phyloP scores from a whole-genome alignment of 35 echinoderm and acorn worm genomes.

The Patiria miniata region DNA sequence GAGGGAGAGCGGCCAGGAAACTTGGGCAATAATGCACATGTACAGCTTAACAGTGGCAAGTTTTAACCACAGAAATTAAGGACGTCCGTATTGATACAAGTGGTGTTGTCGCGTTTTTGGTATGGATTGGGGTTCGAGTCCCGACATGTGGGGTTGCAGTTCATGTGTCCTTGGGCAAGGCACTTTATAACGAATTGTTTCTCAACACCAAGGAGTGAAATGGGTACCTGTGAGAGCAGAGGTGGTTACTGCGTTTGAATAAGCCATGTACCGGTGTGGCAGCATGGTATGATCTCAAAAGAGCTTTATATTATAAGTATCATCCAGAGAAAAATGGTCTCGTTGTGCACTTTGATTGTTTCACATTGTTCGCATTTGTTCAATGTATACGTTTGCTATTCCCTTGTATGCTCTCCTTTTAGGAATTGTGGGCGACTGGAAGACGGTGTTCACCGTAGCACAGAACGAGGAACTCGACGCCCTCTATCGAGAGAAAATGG shows the following conservation, averaged over 20 bases:
- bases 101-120: background rate
- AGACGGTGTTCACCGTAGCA: constrained; percentile 48
- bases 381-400: background rate
- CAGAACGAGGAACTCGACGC: constrained; percentile 41
- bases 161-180: too few relatives aligned
- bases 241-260: too few relatives aligned
- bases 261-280: too few relatives aligned
- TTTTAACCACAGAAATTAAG: background rate
- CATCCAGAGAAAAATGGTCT: too few relatives aligned
- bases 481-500: constrained; percentile 43
- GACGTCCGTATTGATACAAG: background rate
- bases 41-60: background rate
- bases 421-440: constrained; percentile 74
- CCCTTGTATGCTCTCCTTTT: background rate
- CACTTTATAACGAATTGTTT: too few relatives aligned
- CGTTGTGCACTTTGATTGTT: too few relatives aligned
- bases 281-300: too few relatives aligned
- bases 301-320: too few relatives aligned
- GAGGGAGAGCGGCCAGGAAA: background rate
- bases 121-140: background rate
- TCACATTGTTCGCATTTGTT: too few relatives aligned
- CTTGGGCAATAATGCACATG: background rate
- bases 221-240: too few relatives aligned
- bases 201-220: too few relatives aligned
- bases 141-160: background rate